Evolutionary conservation across 2,113 vertebrate genomes (phyloP), one percentile per base, ranked within the genome.

Genomic region (Motacilla alba): DNA sequence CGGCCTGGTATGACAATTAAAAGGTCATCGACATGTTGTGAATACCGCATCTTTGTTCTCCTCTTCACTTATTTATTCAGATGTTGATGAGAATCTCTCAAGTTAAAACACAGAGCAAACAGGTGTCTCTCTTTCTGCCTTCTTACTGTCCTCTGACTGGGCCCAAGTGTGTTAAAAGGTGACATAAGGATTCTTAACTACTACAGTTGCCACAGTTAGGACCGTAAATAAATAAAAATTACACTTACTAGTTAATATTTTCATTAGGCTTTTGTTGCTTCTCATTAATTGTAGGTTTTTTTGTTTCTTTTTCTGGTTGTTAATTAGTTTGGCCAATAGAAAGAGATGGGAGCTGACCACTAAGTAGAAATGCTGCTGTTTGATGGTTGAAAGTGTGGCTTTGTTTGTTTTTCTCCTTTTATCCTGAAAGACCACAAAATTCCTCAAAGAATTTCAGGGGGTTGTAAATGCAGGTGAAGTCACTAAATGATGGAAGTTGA

Each of bases 1-100:
- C 98, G 91, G 79, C 98, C 99, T 96, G 99, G 99, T 99, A 97
- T 70, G 98, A 81, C 74, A 73, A 33, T 74, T 97, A 89, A 93
- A 94, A 96, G 94, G 95, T 96, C 93, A 91, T 95, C 68, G 18
- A 84, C 83, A 79, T 26, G 27, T 86, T 94, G 90, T 70, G 50
- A 93, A 95, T 96, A 68, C 55, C 73, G 80, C 60, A 77, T 41
- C 68, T 85, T 73, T 73, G 56, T 83, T 84, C 33, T 90, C 11
- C 59, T 88, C 81, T 79, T 68, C 82, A 43, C 27, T 80, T 79
- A 31, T 1, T 56, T 75, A 6, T 85, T 72, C 73, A 59, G 73
- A 6, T 69, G n/a, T 58, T 76, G 62, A 18, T n/a, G 50, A 66
- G 18, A 52, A 74, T 79, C 53, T 87, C 47, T 70, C 16, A 47